These are phyloP conservation scores for Sminthurides aquaticus DNA, from an alignment of 2,888 invertebrate genomes.

Conservation along the genomic window DNA sequence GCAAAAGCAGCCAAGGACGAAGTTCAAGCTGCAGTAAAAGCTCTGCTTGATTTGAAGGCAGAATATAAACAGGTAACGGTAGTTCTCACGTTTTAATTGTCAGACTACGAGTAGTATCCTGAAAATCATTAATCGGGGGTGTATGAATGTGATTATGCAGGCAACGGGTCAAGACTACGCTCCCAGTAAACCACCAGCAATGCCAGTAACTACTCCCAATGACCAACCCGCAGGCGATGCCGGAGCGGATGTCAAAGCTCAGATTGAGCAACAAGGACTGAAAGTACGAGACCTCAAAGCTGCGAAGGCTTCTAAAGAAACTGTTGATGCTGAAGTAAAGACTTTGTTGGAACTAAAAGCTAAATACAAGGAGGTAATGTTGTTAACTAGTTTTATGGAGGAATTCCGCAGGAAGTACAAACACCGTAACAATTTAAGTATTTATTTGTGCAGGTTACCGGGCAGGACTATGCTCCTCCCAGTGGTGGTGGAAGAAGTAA, in stretches of 20 bases:
- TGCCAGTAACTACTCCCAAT: background rate
- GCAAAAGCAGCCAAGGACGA: constrained; percentile 48
- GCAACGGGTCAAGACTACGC: constrained; percentile 30
- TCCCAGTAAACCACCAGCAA: constrained; percentile 17
- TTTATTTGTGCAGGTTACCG: constrained; percentile 20
- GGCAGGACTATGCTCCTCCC: constrained; percentile 29
- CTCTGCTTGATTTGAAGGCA: constrained; percentile 37
- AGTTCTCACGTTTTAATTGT: no score
- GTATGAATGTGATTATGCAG: no score
- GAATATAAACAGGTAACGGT: constrained; percentile 14
- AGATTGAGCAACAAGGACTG: constrained; percentile 52
- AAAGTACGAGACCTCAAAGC: constrained; percentile 63
- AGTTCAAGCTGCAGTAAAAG: constrained; percentile 55
- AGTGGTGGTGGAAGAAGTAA: constrained; percentile 15
- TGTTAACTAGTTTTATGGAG: background rate
- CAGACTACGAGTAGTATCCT: no score
- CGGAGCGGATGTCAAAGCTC: background rate
- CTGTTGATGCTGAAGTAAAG: constrained; percentile 54
- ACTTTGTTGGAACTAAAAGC: constrained; percentile 62
- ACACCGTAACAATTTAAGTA: background rate
- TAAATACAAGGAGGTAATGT: constrained; percentile 57
- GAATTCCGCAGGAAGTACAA: no score
- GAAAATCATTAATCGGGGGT: no score
- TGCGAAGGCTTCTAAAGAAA: constrained; percentile 49
- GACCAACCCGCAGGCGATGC: background rate